Base-by-base conservation (phyloP, 2,113 vertebrate species). In the Hippocampus comes region DNA sequence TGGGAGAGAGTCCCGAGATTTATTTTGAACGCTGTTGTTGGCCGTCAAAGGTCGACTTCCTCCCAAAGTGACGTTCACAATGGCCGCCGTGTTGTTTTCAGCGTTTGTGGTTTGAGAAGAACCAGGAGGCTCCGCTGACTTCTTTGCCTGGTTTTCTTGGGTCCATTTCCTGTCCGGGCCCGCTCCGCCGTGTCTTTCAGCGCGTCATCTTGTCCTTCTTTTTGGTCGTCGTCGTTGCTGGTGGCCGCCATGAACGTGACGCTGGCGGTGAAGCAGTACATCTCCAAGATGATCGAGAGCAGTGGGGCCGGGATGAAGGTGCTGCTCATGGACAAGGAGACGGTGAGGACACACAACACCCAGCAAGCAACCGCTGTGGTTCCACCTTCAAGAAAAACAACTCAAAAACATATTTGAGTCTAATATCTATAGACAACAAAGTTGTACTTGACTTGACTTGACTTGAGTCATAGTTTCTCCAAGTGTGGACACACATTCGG, bases 251-350 rank as follows among this genome's bases (percentile, higher is more conserved):
- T 98, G 97, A 97, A 98, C 77, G 96, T 96, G 82, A 96, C 95
- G 68, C 90, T 97, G 34, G 97, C 96, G 0, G 96, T 98, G 56
- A 97, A 96, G 83, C 96, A 98, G 77, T 99, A 98, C 82, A 80
- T 98, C 79, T 94, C 95, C 65, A 97, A 94, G 82, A 99, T 98
- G 96, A 97, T 99, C 78, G 96, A 98, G 83, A 96, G 90, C 93
- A 97, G 95, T 83, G 97, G 97, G 1, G 92, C 97, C 0, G 96
- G 97, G 4, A 98, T 98, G 97, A 99, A 98, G 83, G 95, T 98
- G 1, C 91, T 98, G 75, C 92, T 98, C 60, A 98, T 98, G 96
- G 97, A 99, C 83, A 93, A 93, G 68, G 97, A 99, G 87, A 98
- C 96, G 93, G 97, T 98, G 85, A 91, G 88, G n/a, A 56, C 3